Percentiles rank a stretch among this genome's conserved stretches.
These are phyloP conservation scores for Falco concolor DNA, from an alignment of 2,797 vertebrate genomes.

Conservation along the genomic window DNA sequence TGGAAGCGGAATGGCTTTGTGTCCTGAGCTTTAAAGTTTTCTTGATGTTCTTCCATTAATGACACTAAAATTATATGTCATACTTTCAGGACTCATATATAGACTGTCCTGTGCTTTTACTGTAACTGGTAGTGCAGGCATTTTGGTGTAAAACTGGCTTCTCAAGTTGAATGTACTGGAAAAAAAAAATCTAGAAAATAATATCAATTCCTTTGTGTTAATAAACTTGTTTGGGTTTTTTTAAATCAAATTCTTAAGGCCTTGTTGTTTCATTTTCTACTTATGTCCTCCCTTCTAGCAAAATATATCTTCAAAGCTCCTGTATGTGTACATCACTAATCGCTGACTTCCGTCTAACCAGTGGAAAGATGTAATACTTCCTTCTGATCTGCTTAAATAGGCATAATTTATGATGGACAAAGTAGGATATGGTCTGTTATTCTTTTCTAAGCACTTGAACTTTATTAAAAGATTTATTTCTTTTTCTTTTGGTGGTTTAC, in stretches of 20 bases:
- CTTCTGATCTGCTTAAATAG: not conserved
- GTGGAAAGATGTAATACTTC: not conserved
- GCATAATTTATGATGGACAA: not conserved
- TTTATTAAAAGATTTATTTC: not conserved
- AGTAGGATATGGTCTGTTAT: conserved; percentile 11
- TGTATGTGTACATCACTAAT: not conserved
- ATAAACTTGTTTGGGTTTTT: not conserved
- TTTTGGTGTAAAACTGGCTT: not conserved
- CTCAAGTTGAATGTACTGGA: not conserved
- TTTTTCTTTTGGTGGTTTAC: conserved; percentile 5
- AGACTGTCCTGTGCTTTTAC: not conserved
- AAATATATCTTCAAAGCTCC: not conserved
- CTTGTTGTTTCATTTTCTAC: not conserved
- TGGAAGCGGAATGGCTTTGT: not conserved
- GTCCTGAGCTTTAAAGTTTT: not conserved
- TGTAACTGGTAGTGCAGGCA: not conserved
- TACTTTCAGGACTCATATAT: not conserved
- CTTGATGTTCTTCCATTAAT: not conserved
- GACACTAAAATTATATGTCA: not conserved
- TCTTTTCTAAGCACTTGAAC: conserved; percentile 7
- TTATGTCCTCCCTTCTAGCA: not conserved
- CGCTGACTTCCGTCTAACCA: not conserved
- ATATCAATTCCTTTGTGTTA: not conserved
- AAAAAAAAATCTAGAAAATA: not conserved
- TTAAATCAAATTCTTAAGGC: not conserved